phyloP scores from a whole-genome alignment of 2,888 invertebrate species.

The Hypomecis atomaria region DNA sequence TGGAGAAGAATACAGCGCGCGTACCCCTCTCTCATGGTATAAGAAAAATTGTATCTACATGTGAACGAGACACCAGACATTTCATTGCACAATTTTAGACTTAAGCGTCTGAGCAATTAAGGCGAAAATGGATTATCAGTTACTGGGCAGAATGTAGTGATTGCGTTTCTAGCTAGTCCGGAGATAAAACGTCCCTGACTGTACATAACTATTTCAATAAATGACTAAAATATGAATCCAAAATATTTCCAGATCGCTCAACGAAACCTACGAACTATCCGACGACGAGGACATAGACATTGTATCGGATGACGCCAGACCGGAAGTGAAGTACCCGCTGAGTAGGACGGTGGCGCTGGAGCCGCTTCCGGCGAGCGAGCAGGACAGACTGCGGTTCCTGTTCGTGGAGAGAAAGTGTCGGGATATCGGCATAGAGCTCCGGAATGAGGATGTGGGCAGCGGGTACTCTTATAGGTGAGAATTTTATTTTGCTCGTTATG shows the following conservation, averaged over 20 bases:
- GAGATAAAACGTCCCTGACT: too few relatives aligned
- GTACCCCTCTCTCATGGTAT: too few relatives aligned
- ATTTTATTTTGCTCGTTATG: background rate
- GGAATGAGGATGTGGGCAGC: conserved; percentile 74
- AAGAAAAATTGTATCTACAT: too few relatives aligned
- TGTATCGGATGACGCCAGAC: conserved; percentile 37
- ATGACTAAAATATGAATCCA: too few relatives aligned
- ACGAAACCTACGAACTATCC: conserved; percentile 41
- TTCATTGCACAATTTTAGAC: too few relatives aligned
- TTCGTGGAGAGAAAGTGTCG: conserved; percentile 70
- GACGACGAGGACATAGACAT: conserved; percentile 76
- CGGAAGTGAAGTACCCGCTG: conserved; percentile 47
- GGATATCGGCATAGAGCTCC: conserved; percentile 71
- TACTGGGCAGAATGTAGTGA: too few relatives aligned
- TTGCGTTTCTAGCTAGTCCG: too few relatives aligned
- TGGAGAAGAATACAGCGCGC: too few relatives aligned
- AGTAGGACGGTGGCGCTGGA: conserved; percentile 41
- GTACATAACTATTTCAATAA: too few relatives aligned
- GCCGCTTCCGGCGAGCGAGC: conserved; percentile 61
- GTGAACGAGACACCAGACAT: too few relatives aligned
- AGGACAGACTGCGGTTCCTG: conserved; percentile 65
- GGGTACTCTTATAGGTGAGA: conserved; percentile 76
- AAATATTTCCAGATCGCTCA: conserved; percentile 14
- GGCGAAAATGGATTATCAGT: too few relatives aligned
- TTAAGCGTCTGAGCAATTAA: too few relatives aligned